Conservation (phyloP, 30 jellyfish, hydroid and myxozoan genomes). For the Chrysaora quinquecirrha region DNA sequence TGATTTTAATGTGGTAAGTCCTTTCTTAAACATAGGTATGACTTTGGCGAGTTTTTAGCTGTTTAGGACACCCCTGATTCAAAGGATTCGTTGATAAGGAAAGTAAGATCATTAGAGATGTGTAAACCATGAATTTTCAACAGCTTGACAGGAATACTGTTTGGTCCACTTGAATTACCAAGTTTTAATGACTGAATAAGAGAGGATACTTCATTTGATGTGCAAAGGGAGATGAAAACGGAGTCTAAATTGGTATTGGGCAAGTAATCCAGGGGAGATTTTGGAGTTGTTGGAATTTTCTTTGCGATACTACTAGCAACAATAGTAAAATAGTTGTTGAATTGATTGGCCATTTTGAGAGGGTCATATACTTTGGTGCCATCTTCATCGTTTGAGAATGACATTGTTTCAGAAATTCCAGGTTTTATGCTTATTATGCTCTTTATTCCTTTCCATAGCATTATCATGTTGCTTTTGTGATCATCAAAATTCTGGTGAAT, state of each 20-base stretch:
- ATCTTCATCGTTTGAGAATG: slow-evolving; percentile 13
- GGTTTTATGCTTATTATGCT: slow-evolving; percentile 29
- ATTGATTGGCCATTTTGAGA: slow-evolving; percentile 49
- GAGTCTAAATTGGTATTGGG: slow-evolving; percentile 48
- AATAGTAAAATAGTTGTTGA: slow-evolving; percentile 37
- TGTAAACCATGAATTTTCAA: slow-evolving; percentile 35
- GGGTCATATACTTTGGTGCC: slow-evolving; percentile 34
- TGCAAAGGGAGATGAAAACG: slow-evolving; percentile 30
- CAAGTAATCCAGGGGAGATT: slow-evolving; percentile 52
- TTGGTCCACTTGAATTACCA: slow-evolving; percentile 6
- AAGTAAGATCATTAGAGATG: slow-evolving; percentile 31
- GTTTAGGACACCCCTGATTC: slow-evolving; percentile 37
- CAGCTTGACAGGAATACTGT: slow-evolving; percentile 47
- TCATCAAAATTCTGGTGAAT: slow-evolving; percentile 16
- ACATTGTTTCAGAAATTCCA: slow-evolving; percentile 16
- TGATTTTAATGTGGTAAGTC: not conserved
- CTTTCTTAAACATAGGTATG: too few relatives aligned
- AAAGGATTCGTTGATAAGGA: slow-evolving; percentile 42
- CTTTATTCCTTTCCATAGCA: slow-evolving; percentile 64
- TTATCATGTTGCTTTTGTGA: too few relatives aligned
- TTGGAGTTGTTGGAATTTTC: too few relatives aligned
- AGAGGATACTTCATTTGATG: slow-evolving; percentile 34
- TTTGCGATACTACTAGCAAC: slow-evolving; percentile 53
- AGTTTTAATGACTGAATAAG: slow-evolving; percentile 32
- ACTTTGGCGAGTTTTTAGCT: not conserved